Evolutionary conservation across 1,140 invertebrate genomes (phyloP), one percentile per base, ranked within the genome.

Genomic region (Drosophila navojoa): DNA sequence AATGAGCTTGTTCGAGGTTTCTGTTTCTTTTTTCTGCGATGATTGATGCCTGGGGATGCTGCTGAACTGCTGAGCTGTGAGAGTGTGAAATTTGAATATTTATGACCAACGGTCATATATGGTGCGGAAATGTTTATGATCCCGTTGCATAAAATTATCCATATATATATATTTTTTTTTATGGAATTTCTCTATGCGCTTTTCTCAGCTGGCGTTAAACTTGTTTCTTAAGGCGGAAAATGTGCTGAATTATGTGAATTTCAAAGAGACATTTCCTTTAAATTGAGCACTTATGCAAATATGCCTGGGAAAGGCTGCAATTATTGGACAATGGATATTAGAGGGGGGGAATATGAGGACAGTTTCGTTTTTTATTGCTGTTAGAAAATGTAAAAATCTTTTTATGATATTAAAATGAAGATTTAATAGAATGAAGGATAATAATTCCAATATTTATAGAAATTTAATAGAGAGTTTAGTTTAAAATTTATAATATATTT

Each of bases 71-170:
- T 29, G 27, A 4, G 27, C 27, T 29, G 27, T 29, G 81, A 42
- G 57, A 61, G 16, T 55, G 50, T 71, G 60, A 77, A 89, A 89
- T 91, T 91, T 91, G 89, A 91, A 91, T 91, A 91, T 91, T 91
- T 91, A 91, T 91, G 84, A 82, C 89, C 89, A 91, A 80, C 89
- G 89, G 89, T 90, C 89, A 91, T 81, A 90, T 91, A 90, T 87
- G 82, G 71, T 74, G 84, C 50, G 89, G 80, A 91, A 90, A 91
- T 86, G 81, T 85, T 84, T 79, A 89, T 84, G 84, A 77, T 79
- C 76, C 76, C 67, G 64, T 50, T 69, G 76, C 71, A 81, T 81
- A 60, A 79, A 81, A 76, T 90, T 90, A 81, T 71, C 45, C 47
- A 44, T 42, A 45, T 32, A 29, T 27, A 27, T 32, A 29, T 29